Evolutionary conservation across 2,888 invertebrate species (phyloP).

Genomic region (Gortyna flavago): DNA sequence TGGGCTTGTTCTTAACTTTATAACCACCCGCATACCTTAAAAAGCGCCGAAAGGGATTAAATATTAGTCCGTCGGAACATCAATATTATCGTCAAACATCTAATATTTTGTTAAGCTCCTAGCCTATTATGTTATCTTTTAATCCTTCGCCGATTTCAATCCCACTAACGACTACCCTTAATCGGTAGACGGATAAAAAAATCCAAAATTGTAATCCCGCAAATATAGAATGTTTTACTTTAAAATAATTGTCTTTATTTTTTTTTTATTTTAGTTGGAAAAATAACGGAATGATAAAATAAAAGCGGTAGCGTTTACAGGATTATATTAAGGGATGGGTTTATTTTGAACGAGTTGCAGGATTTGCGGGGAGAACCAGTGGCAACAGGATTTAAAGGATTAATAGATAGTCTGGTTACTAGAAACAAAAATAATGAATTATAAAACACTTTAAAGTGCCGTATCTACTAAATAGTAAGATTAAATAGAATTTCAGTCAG

Average conservation of each 20-base stretch:
- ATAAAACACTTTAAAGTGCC: conserved; percentile 13
- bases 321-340: conserved; percentile 42
- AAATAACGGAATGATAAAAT: conserved; percentile 11
- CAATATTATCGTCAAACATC: conserved; percentile 45
- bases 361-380: conserved; percentile 27
- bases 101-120: conserved; percentile 25
- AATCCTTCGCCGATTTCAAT: conserved; percentile 41
- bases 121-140: conserved; percentile 32
- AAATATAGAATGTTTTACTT: conserved; percentile 50
- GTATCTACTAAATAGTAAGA: not conserved
- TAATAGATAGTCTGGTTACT: conserved; percentile 15
- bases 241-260: conserved; percentile 14
- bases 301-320: conserved; percentile 51
- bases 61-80: conserved; percentile 42
- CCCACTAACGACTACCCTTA: conserved; percentile 30
- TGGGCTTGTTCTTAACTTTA: conserved; percentile 39
- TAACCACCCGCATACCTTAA: conserved; percentile 53
- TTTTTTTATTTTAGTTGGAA: conserved; percentile 31
- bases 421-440: conserved; percentile 23
- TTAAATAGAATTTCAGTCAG: conserved; percentile 6
- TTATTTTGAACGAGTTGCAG: conserved; percentile 27
- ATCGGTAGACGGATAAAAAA: conserved; percentile 25
- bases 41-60: conserved; percentile 44
- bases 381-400: conserved; percentile 31
- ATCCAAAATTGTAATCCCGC: conserved; percentile 23